A percentile compares a stretch with the other conserved stretches of the same genome.
These are phyloP conservation scores for Craseonycteris thonglongyai DNA, from an alignment of 2,113 vertebrate species.

Conservation along the genomic window DNA sequence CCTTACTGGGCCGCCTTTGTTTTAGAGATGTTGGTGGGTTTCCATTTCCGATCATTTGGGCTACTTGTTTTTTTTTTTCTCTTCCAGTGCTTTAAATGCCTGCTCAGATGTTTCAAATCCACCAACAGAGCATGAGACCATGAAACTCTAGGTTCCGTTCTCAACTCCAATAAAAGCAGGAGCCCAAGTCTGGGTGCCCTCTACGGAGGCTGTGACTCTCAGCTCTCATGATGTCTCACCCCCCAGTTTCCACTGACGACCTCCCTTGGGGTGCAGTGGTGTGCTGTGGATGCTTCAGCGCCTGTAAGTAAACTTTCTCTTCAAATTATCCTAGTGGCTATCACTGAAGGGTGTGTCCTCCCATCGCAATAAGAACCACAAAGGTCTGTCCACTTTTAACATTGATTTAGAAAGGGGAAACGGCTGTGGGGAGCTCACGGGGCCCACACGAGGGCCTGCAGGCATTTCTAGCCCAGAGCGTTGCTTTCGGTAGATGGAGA, in stretches of 20 bases:
- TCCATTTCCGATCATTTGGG: background rate
- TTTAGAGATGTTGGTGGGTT: background rate
- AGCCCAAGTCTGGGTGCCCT: accelerated
- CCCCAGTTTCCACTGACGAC: background rate
- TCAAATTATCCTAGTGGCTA: background rate
- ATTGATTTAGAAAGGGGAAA: background rate
- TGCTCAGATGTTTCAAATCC: background rate
- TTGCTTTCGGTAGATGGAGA: background rate
- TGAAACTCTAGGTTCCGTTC: background rate
- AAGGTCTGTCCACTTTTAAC: too few relatives aligned
- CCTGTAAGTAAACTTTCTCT: background rate
- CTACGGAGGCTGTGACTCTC: too few relatives aligned
- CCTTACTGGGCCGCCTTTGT: too few relatives aligned
- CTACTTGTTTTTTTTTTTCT: background rate
- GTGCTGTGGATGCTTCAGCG: background rate
- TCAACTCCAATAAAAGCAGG: background rate
- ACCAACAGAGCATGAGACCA: background rate
- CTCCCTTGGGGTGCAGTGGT: background rate
- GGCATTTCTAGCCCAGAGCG: background rate
- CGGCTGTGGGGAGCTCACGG: background rate
- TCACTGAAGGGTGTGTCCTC: background rate
- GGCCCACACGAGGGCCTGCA: too few relatives aligned
- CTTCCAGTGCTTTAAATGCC: background rate
- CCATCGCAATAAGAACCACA: background rate
- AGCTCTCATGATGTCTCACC: too few relatives aligned